phyloP scores from a whole-genome alignment of 2,888 invertebrate genomes.

The Parapristionchus giblindavisi region DNA sequence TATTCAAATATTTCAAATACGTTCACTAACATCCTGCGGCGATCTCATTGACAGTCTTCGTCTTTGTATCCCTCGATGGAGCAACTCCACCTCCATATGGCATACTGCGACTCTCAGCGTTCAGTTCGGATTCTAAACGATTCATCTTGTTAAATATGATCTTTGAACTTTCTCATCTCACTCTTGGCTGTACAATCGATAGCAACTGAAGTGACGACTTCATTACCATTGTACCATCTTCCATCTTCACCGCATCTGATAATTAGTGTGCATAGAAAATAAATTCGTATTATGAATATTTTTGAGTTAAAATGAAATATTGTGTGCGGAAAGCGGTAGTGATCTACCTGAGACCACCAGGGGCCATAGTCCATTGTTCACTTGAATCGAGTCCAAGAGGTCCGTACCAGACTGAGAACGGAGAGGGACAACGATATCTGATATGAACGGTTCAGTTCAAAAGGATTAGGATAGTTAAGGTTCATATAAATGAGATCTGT shows the following conservation, averaged over 20 bases:
- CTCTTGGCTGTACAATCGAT: conserved; percentile 14
- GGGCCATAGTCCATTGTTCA: conserved; percentile 13
- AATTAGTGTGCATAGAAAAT: background rate
- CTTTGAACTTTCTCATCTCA: background rate
- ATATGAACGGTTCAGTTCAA: background rate
- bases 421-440: conserved; percentile 13
- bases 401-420: conserved; percentile 25
- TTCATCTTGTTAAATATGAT: background rate
- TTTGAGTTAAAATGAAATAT: too few relatives aligned
- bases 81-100: background rate
- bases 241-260: conserved; percentile 20
- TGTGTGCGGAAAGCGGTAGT: background rate
- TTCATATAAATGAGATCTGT: background rate
- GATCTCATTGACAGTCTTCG: background rate
- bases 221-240: conserved; percentile 8
- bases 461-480: background rate
- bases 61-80: background rate
- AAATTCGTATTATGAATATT: too few relatives aligned
- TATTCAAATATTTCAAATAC: too few relatives aligned
- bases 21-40: background rate
- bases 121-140: too few relatives aligned
- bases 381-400: background rate
- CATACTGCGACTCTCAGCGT: too few relatives aligned
- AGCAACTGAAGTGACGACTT: background rate
- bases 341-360: conserved; percentile 4